These are phyloP conservation scores for Botrylloides violaceus DNA, from an alignment of 23 tunicate species.

Conservation along the genomic window DNA sequence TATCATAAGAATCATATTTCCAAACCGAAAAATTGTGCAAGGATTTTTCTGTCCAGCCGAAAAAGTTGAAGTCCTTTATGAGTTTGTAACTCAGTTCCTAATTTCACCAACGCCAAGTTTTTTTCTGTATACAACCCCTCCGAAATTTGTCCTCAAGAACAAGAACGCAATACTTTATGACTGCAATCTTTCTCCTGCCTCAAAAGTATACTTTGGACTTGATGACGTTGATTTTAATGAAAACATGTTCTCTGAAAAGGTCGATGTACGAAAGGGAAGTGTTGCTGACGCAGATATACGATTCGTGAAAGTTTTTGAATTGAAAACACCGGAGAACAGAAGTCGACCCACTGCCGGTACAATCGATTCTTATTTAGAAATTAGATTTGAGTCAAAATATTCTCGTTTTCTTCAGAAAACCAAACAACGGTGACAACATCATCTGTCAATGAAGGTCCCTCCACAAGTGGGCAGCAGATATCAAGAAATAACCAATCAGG, in stretches of 20 bases:
- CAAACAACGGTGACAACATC: no score
- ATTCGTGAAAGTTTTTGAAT: conserved; percentile 5
- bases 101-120: background rate
- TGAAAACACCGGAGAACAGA: conserved; percentile 12
- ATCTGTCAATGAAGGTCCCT: no score
- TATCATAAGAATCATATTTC: conserved; percentile 36
- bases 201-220: conserved; percentile 14
- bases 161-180: conserved; percentile 34
- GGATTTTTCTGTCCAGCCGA: conserved; percentile 52
- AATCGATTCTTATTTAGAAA: no score
- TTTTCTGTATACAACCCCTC: conserved; percentile 42
- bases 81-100: conserved; percentile 27
- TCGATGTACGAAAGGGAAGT: background rate
- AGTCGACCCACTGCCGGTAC: no score
- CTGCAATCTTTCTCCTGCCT: conserved; percentile 17
- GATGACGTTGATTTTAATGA: conserved; percentile 1
- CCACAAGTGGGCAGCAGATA: background rate
- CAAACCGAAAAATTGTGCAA: conserved; percentile 35
- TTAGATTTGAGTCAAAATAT: no score
- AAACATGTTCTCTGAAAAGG: background rate
- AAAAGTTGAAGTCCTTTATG: conserved; percentile 20
- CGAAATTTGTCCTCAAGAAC: conserved; percentile 34
- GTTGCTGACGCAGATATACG: conserved; percentile 4
- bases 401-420: no score
- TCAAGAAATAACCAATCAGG: background rate